Evolutionary conservation across 2,888 invertebrate genomes (phyloP).

Genomic region (Scotopteryx bipunctaria): DNA sequence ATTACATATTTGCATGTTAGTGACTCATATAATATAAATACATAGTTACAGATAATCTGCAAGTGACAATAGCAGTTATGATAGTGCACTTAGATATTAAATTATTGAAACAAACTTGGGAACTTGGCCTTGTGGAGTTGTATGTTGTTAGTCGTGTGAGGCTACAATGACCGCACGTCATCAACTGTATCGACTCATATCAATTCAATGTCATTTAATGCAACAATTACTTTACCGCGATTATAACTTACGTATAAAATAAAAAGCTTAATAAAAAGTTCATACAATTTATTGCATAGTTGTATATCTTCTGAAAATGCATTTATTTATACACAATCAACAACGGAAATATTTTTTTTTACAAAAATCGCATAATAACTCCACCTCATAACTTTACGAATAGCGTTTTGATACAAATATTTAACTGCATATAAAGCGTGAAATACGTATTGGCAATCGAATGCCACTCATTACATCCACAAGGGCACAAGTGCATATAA

Average conservation of each 20-base stretch:
- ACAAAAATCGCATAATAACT: constrained; percentile 66
- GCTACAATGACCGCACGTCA: constrained; percentile 79
- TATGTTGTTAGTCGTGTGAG: constrained; percentile 79
- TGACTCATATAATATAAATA: constrained; percentile 83
- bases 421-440: constrained; percentile 68
- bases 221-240: constrained; percentile 50
- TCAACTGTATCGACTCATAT: constrained; percentile 74
- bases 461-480: constrained; percentile 74
- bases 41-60: constrained; percentile 81
- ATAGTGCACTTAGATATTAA: constrained; percentile 77
- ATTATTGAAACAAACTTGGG: constrained; percentile 78
- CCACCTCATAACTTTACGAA: constrained; percentile 69
- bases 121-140: constrained; percentile 84
- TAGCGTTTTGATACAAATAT: constrained; percentile 68
- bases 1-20: constrained; percentile 84
- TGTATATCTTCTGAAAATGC: constrained; percentile 79
- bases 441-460: constrained; percentile 70
- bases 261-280: constrained; percentile 72
- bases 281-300: constrained; percentile 79
- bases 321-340: constrained; percentile 78
- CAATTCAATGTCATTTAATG: constrained; percentile 28
- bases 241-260: constrained; percentile 57
- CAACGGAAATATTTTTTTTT: constrained; percentile 77
- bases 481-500: constrained; percentile 82
- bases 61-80: constrained; percentile 81